Evolutionary conservation across 1,140 invertebrate species (phyloP), one percentile per base, ranked within the genome.

Genomic region (Whitmania pigra): DNA sequence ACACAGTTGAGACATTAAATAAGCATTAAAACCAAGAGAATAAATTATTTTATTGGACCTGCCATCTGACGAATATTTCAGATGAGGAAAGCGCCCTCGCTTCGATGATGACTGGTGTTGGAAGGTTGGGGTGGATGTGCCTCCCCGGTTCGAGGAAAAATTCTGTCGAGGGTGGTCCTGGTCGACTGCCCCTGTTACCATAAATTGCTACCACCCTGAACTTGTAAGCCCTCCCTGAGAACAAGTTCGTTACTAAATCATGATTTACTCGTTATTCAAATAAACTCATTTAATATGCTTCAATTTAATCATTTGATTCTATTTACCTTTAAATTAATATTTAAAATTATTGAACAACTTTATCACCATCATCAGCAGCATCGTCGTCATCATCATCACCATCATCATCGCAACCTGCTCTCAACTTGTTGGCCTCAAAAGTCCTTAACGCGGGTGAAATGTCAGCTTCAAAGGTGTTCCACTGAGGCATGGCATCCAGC

Each of bases 181-280:
- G 82, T 78, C 90, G 90, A 79, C 94, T 95, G 80, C 96, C 93
- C 77, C 94, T 88, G 79, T 97, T 97, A 0, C 88, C 89, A 79
- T 94, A 96, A 0, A 95, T 93, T 0, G 93, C 93, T 4, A 91
- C 89, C 73, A 97, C 90, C 11, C 93, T 86, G 79, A 96, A 97
- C 31, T 80, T 80, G 74, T 83, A 84, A 2, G 75, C 77, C 3
- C 75, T 76, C 18, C 79, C 90, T 89, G 71, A 36, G 15, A 25
- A 36, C 31, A 2, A 36, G 6, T 6, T 36, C 2, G 31, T 36
- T 36, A 36, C 2, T 36, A 36, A 36, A 36, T 36, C 31, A 6
- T 36, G 31, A 36, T 3, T 36, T 36, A 36, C 6, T 36, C 31
- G 6, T 36, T 3, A 36, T 36, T 36, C 31, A 36, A 36, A 36